Percentiles rank a stretch among this genome's conserved stretches.
phyloP scores from a whole-genome alignment of 2,888 invertebrate species.

The Drosophila eohydei region DNA sequence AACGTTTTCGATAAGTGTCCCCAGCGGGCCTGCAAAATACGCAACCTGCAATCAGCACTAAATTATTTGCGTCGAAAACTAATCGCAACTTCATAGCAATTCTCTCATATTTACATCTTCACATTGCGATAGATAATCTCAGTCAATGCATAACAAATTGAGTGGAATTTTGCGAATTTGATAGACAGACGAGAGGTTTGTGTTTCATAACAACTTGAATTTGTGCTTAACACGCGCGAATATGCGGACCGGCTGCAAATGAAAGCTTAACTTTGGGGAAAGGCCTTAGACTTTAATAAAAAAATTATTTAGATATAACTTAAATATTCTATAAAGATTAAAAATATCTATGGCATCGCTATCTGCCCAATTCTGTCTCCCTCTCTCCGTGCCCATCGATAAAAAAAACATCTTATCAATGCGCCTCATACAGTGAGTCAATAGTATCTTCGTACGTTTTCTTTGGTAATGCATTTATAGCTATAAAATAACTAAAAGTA shows the following conservation, averaged over 20 bases:
- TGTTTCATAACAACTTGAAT: constrained; percentile 49
- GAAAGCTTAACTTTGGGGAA: neutral
- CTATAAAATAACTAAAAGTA: too few relatives aligned
- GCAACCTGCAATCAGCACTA: constrained; percentile 51
- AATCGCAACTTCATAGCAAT: constrained; percentile 22
- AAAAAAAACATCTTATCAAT: too few relatives aligned
- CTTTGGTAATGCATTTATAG: too few relatives aligned
- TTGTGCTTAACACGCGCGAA: constrained; percentile 39
- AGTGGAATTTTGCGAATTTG: constrained; percentile 32
- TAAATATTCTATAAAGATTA: too few relatives aligned
- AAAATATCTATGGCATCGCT: too few relatives aligned
- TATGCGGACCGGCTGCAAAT: constrained; percentile 2
- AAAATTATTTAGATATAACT: too few relatives aligned
- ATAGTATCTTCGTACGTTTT: too few relatives aligned
- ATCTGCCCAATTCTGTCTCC: too few relatives aligned
- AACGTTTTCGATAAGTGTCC: constrained; percentile 69
- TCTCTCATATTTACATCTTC: constrained; percentile 2
- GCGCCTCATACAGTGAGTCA: too few relatives aligned
- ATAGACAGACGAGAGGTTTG: constrained; percentile 37
- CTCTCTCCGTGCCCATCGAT: too few relatives aligned
- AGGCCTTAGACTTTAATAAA: too few relatives aligned
- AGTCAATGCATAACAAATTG: constrained; percentile 63
- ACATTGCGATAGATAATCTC: constrained; percentile 16
- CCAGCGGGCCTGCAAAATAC: constrained; percentile 7
- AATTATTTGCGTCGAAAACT: constrained; percentile 47